A percentile compares a stretch with the other conserved stretches of the same genome.
These are phyloP conservation scores for Pollenia griseotomentosa DNA, from an alignment of 2,888 invertebrate species.

Conservation along the genomic window DNA sequence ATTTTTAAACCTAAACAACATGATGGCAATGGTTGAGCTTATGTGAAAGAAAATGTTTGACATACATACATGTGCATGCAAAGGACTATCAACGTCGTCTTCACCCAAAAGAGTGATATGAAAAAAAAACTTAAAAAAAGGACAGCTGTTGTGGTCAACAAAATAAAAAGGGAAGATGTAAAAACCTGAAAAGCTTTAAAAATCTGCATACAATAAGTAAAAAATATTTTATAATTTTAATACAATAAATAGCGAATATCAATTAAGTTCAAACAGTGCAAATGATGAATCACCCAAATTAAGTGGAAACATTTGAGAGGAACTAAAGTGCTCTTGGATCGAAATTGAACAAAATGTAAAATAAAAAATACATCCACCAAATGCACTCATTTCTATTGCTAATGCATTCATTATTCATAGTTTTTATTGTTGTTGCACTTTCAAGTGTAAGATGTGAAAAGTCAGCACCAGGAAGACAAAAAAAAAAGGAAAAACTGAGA, in stretches of 20 bases:
- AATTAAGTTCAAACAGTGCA: constrained; percentile 2
- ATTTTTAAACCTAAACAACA: constrained; percentile 1
- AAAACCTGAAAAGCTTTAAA: background rate
- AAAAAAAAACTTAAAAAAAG: background rate
- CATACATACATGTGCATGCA: background rate
- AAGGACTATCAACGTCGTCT: background rate
- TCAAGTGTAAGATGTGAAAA: constrained; percentile 28
- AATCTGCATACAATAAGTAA: too few species aligned
- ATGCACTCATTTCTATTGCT: constrained; percentile 35
- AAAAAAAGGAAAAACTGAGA: constrained; percentile 20
- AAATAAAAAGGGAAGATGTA: background rate
- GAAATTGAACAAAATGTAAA: background rate
- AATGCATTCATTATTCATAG: background rate
- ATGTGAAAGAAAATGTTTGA: too few species aligned
- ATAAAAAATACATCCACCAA: constrained; percentile 3
- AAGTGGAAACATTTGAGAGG: constrained; percentile 15
- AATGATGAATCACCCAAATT: constrained; percentile 32
- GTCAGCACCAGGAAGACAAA: background rate
- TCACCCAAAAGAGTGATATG: constrained; percentile 1
- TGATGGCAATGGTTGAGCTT: background rate
- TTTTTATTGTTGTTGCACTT: constrained; percentile 26
- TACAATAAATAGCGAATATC: background rate
- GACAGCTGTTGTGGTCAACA: constrained; percentile 61
- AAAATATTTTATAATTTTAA: too few species aligned
- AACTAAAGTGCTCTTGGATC: constrained; percentile 32